Evolutionary conservation across 2,113 vertebrate species (phyloP).

Genomic region (Sinocyclocheilus rhinocerous): DNA sequence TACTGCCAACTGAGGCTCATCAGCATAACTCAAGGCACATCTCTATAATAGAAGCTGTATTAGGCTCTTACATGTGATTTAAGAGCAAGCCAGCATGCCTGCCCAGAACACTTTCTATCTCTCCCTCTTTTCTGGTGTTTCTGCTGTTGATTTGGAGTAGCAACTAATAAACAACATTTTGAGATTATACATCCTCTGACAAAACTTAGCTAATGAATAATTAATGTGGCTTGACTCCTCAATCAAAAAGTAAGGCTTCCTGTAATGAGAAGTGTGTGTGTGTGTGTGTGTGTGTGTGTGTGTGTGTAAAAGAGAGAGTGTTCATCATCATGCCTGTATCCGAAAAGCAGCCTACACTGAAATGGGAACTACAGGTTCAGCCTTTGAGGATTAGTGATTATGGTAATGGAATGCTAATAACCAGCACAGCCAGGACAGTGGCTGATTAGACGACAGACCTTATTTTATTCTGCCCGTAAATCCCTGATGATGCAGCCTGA

Average conservation of each 20-base stretch:
- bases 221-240: not conserved
- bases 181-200: not conserved
- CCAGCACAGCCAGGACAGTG: conserved; percentile 10
- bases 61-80: not conserved
- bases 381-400: conserved; percentile 40
- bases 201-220: not conserved
- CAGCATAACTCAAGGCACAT: not conserved
- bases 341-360: not conserved
- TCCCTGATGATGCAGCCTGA: conserved; percentile 19
- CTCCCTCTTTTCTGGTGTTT: not conserved
- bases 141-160: not conserved
- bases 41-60: not conserved
- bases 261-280: not conserved
- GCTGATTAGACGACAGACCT: conserved; percentile 39
- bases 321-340: not conserved
- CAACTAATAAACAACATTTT: not conserved
- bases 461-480: conserved; percentile 15
- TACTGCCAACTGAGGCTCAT: not conserved
- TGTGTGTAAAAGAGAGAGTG: not conserved
- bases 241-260: not conserved
- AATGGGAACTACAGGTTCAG: conserved; percentile 15
- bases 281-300: not conserved
- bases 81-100: not conserved
- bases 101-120: not conserved
- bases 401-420: conserved; percentile 40